Conservation (phyloP, 2,888 invertebrate species). For the Chesias legatella region DNA sequence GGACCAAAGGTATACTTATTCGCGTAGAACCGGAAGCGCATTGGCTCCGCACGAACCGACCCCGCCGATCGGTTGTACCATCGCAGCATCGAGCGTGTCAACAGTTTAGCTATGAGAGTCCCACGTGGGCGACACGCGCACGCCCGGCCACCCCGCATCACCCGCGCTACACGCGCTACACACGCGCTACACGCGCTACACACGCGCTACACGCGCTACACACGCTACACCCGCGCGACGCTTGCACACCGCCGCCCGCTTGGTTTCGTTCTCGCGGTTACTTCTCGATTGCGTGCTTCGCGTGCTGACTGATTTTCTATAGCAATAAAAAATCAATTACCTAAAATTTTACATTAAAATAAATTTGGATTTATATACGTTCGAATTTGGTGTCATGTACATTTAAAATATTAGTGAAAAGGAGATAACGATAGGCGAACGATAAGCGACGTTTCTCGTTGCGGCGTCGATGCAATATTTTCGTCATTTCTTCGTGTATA, state of each 20-base stretch:
- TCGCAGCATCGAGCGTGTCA: slow-evolving; percentile 66
- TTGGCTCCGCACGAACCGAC: slow-evolving; percentile 78
- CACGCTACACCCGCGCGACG: slow-evolving; percentile 29
- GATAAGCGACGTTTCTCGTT: slow-evolving; percentile 61
- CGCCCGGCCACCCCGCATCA: slow-evolving; percentile 37
- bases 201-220: slow-evolving; percentile 34
- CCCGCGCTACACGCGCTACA: slow-evolving; percentile 39
- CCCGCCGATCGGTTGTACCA: slow-evolving; percentile 65
- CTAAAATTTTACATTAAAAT: slow-evolving; percentile 81
- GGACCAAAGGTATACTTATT: slow-evolving; percentile 80
- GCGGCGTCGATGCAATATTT: slow-evolving; percentile 74
- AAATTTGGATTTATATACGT: slow-evolving; percentile 81
- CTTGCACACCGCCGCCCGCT: slow-evolving; percentile 74
- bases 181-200: slow-evolving; percentile 36
- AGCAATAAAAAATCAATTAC: slow-evolving; percentile 82
- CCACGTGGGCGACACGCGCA: slow-evolving; percentile 22
- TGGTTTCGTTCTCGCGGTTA: slow-evolving; percentile 79
- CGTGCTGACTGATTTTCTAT: slow-evolving; percentile 83
- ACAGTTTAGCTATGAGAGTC: slow-evolving; percentile 57
- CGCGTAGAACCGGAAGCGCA: slow-evolving; percentile 79
- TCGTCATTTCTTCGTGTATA: slow-evolving; percentile 82
- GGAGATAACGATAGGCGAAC: slow-evolving; percentile 76
- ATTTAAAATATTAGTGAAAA: slow-evolving; percentile 78
- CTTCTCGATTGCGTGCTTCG: slow-evolving; percentile 82
- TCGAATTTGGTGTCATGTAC: slow-evolving; percentile 82